Conservation (phyloP, 1,140 invertebrate species). For the Dinoponera quadriceps region DNA sequence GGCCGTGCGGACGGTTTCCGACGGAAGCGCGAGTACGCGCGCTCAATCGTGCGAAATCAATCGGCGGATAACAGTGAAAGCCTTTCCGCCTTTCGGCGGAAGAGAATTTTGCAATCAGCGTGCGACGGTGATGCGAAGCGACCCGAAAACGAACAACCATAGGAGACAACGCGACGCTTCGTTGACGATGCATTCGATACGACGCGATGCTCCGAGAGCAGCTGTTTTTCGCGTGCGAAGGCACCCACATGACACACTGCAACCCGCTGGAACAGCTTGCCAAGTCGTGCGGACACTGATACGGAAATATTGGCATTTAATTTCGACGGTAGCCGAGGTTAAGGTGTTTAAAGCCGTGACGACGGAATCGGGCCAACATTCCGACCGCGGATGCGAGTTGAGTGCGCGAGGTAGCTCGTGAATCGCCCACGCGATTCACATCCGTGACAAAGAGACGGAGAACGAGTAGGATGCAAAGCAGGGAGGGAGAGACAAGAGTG, state of each 20-base stretch:
- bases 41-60: not conserved
- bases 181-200: not conserved
- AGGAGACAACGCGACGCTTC: not conserved
- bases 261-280: not conserved
- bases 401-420: constrained; percentile 1
- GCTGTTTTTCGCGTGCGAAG: not conserved
- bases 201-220: constrained; percentile 8
- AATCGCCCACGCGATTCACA: constrained; percentile 28
- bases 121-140: constrained; percentile 11
- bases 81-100: constrained; percentile 13
- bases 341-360: not conserved
- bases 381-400: not conserved
- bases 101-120: constrained; percentile 33
- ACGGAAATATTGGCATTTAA: constrained; percentile 12
- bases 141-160: constrained; percentile 3
- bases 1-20: not conserved
- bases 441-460: constrained; percentile 29
- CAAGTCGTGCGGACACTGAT: not conserved
- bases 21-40: too few relatives aligned
- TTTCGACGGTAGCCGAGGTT: not conserved
- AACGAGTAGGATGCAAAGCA: constrained; percentile 29
- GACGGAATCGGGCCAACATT: not conserved
- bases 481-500: not conserved
- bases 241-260: not conserved
- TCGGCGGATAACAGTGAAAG: constrained; percentile 24